These are phyloP conservation scores for Alectoris magna DNA, from an alignment of 2,797 vertebrate species.

Conservation along the genomic window DNA sequence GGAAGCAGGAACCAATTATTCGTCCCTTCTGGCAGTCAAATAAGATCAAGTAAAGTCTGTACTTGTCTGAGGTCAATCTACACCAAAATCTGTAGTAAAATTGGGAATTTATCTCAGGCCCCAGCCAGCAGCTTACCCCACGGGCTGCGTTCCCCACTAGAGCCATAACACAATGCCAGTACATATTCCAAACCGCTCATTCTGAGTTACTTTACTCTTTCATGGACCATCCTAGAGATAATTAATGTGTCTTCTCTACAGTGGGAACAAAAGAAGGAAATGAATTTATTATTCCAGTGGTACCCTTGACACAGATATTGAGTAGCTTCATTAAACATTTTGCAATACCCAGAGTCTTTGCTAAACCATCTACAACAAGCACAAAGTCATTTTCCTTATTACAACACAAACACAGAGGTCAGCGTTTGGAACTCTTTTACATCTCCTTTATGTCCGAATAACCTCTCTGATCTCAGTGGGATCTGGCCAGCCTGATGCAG, in stretches of 20 bases:
- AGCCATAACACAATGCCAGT: not conserved
- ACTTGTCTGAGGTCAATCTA: not conserved
- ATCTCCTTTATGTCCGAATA: not conserved
- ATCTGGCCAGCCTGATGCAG: not conserved
- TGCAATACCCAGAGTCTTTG: not conserved
- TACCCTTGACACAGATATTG: not conserved
- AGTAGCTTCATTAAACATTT: slow-evolving; percentile 42
- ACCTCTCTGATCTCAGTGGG: not conserved
- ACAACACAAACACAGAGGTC: not conserved
- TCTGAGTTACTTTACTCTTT: not conserved
- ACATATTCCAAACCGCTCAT: not conserved
- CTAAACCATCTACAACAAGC: not conserved
- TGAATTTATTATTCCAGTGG: not conserved
- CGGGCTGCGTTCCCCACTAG: not conserved
- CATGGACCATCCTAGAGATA: slow-evolving; percentile 2
- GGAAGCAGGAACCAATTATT: not conserved
- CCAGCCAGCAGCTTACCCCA: not conserved
- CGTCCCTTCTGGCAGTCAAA: not conserved
- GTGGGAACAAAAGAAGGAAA: slow-evolving; percentile 18
- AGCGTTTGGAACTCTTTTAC: not conserved
- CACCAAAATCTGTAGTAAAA: not conserved
- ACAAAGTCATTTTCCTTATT: not conserved
- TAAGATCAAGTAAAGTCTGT: not conserved
- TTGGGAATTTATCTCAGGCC: not conserved
- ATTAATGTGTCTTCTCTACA: slow-evolving; percentile 13